A percentile compares a stretch with the other conserved stretches of the same genome.
Evolutionary conservation across 1,140 invertebrate species (phyloP).

Genomic region (Leptestheria dahalacensis): DNA sequence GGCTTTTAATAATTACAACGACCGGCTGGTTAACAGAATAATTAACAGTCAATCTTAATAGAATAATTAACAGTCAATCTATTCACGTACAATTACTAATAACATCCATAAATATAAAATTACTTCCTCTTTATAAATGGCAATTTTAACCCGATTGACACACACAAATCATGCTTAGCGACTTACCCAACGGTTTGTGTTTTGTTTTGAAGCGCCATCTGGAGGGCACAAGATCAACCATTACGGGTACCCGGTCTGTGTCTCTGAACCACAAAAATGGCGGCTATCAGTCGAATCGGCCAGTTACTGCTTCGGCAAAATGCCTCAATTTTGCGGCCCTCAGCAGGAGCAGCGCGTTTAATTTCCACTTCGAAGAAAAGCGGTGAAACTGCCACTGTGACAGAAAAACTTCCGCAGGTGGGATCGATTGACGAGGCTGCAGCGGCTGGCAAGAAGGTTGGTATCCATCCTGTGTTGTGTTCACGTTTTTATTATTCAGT

Average conservation of each 20-base stretch:
- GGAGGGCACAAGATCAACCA: too few relatives aligned
- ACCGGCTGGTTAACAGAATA: too few relatives aligned
- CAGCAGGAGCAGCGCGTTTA: constrained; percentile 1
- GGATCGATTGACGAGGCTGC: constrained; percentile 22
- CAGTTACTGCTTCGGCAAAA: neutral
- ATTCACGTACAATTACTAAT: too few relatives aligned
- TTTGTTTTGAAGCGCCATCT: neutral
- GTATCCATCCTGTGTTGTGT: neutral
- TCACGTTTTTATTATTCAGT: neutral
- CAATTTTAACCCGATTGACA: too few relatives aligned
- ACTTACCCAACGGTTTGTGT: too few relatives aligned
- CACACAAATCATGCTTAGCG: too few relatives aligned
- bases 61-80: too few relatives aligned
- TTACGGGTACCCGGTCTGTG: too few relatives aligned
- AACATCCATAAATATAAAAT: too few relatives aligned
- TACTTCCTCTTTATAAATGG: too few relatives aligned
- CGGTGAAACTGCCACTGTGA: constrained; percentile 24
- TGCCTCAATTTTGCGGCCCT: neutral
- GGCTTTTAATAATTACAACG: too few relatives aligned
- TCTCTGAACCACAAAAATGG: neutral
- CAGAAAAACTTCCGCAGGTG: constrained; percentile 13
- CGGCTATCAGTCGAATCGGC: neutral
- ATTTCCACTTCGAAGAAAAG: constrained; percentile 31
- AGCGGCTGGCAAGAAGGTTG: constrained; percentile 21
- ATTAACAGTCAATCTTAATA: too few relatives aligned